Base-by-base conservation (phyloP, 1,140 invertebrate species). In the Drosophila funebris region DNA sequence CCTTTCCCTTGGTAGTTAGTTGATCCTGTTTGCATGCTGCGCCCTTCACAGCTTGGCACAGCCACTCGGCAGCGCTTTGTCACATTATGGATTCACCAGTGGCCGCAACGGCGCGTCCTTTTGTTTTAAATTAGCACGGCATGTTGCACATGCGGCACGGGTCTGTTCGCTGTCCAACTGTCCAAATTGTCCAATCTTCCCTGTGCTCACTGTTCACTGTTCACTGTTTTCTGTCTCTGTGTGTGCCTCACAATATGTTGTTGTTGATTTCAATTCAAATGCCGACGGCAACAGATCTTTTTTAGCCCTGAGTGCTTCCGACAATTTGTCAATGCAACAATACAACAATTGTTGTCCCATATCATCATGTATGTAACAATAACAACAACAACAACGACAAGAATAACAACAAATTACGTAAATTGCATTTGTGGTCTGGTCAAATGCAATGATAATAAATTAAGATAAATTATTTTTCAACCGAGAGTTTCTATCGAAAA, bases 21-120 rank as follows among this genome's bases (percentile, higher is more conserved):
- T 87, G 83, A 87, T 87, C 82, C 82, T 87, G 82, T 87, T 87
- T 88, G 79, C 83, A 68, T 81, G 83, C 83, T 79, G 84, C 84
- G 83, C 84, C 79, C 84, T 79, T 89, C 83, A 87, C 83, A 89
- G 82, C 79, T 85, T 85, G 52, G 22, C 24, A 44, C 54, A 29
- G 33, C 37, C 31, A 33, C 37, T 48, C 22, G 53, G 14, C 37
- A 52, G 14, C 48, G 56, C 44, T 69, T 87, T 82, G 78, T 81
- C 83, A 71, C 84, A 87, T 87, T 88, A 88, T 78, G 83, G 58
- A 78, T 79, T 76, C 76, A n/a, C 46, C 74, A 85, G 66, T 78
- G 70, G 77, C 76, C 68, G 57, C 81, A 80, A 70, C 81, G 68
- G 81, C 57, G 41, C 41, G 53, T 88, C 71, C 82, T 78, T 87